Evolutionary conservation across 2,888 invertebrate genomes (phyloP), one percentile per base, ranked within the genome.

Genomic region (Troides oblongomaculatus): DNA sequence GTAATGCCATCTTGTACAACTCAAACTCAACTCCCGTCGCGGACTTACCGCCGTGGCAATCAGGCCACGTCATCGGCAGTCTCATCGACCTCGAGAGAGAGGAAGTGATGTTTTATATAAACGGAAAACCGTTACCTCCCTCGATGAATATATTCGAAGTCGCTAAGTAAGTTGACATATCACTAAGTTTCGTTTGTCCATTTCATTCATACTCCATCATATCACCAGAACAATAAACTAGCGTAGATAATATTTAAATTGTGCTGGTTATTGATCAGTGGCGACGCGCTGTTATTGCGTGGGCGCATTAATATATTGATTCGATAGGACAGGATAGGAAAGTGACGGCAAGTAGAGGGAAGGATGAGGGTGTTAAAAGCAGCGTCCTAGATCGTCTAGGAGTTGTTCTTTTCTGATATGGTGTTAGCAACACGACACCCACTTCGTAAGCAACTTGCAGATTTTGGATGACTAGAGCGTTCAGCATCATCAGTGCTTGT

Each of bases 1-100:
- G 98, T 59, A 95, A 95, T 83, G 89, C 98, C 70, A 95, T 98
- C 72, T 99, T 98, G 98, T 95, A 97, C 86, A 96, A 96, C 81
- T 98, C 98, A 0, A 94, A 94, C 75, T 82, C 90, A 0, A 95
- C 96, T 69, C 93, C 94, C 68, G 93, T 95, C 12, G 89, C 90
- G 30, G 85, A 86, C 59, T 83, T 94, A 61, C 92, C 94, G 0
- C 90, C 94, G 68, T 98, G 98, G 98, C 93, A 94, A 79, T 94
- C 97, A 62, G 98, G 98, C 17, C 97, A 98, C 81, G 93, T 96
- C 17, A 91, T 98, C 66, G 98, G 98, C 43, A 96, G 97, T 78
- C 94, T 98, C 62, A 93, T 99, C 71, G 97, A 98, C 85, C 90
- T 98, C 66, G 94, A 95, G 64, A 89, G 90, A 64, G 93, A 94